Evolutionary conservation across 37 sponge, comb jelly and placozoan genomes (phyloP).

Genomic region (Aphrocallistes beatrix): DNA sequence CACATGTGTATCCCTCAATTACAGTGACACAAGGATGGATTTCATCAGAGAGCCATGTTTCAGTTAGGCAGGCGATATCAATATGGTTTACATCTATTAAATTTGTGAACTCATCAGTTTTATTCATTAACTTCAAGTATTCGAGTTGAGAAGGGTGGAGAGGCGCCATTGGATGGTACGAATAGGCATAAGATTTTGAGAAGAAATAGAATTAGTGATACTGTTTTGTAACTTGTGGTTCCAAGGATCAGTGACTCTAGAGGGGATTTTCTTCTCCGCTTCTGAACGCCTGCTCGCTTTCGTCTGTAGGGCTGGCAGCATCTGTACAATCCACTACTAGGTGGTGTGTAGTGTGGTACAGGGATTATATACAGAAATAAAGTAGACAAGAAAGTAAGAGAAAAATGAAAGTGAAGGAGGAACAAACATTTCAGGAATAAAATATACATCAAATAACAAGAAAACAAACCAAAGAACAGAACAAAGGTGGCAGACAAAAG

Average conservation of each 20-base stretch:
- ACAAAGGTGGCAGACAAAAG: no score
- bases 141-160: neutral
- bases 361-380: no score
- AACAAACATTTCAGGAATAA: neutral
- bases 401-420: neutral
- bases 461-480: no score
- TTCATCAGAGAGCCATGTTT: constrained; percentile 9
- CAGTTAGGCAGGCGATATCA: constrained; percentile 3
- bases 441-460: no score
- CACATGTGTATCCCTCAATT: neutral
- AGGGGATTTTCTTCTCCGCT: neutral
- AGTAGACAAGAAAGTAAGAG: no score
- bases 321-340: neutral
- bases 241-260: neutral
- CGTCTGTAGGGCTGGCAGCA: neutral
- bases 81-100: neutral
- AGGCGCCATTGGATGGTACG: neutral
- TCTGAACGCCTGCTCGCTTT: neutral
- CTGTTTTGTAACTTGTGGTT: neutral
- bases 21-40: neutral
- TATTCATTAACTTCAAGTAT: neutral
- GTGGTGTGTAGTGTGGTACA: neutral
- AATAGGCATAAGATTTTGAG: neutral
- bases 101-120: constrained; percentile 2
- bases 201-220: neutral